These are phyloP conservation scores for Euwallacea fornicatus DNA, from an alignment of 1,140 invertebrate species.

Conservation along the genomic window DNA sequence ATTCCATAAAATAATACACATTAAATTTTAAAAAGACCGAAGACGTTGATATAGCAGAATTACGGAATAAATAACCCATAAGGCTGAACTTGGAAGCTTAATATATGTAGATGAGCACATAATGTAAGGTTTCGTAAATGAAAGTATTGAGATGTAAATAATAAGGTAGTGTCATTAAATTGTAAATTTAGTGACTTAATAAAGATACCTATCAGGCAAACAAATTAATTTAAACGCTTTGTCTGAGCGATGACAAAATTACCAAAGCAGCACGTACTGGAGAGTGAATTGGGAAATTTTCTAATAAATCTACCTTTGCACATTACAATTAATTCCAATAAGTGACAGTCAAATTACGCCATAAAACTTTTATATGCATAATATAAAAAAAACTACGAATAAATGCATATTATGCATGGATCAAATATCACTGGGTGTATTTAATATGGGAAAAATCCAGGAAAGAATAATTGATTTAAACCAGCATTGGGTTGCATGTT, in stretches of 20 bases:
- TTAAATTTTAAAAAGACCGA: not conserved
- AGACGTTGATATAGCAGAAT: not conserved
- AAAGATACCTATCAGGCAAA: constrained; percentile 32
- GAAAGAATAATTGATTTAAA: no score
- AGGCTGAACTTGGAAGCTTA: constrained; percentile 3
- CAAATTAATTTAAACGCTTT: constrained; percentile 35
- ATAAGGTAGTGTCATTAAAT: constrained; percentile 24
- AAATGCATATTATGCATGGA: no score
- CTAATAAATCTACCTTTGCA: no score
- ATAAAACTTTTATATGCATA: no score
- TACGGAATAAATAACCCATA: not conserved
- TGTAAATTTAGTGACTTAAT: constrained; percentile 34
- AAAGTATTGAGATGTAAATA: constrained; percentile 32
- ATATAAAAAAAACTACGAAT: no score
- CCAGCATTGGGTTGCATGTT: constrained; percentile 18
- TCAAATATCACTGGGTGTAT: no score
- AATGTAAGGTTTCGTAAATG: constrained; percentile 19
- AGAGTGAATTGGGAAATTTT: no score
- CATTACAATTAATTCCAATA: no score
- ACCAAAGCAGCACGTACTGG: no score
- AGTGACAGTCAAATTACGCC: no score
- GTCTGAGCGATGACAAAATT: constrained; percentile 12
- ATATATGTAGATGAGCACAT: constrained; percentile 19
- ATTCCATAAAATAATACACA: not conserved
- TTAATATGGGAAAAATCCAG: no score